Percentiles rank a stretch among this genome's conserved stretches.
These are phyloP conservation scores for Tyrannus savana DNA, from an alignment of 2,113 vertebrate species.

Conservation along the genomic window DNA sequence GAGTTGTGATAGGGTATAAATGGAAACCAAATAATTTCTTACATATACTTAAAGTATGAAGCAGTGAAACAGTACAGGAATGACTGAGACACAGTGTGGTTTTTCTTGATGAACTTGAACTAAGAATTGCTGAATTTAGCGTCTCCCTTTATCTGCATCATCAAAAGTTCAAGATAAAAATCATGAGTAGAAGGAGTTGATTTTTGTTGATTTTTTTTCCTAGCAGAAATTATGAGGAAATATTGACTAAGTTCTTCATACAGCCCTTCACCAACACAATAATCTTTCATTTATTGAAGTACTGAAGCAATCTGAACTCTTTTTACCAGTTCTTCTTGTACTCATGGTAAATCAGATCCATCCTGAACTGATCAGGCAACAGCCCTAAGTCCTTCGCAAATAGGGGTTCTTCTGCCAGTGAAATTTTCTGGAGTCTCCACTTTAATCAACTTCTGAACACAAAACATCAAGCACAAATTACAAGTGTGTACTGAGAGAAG, in stretches of 20 bases:
- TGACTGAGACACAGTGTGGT: neutral
- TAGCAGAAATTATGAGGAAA: neutral
- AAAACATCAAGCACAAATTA: neutral
- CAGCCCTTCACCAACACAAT: neutral
- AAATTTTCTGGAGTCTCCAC: neutral
- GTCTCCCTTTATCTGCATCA: neutral
- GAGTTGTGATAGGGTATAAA: neutral
- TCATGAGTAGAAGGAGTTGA: neutral
- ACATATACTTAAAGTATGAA: neutral
- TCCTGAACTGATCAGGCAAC: neutral
- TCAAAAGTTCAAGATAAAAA: neutral
- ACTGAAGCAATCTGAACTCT: neutral
- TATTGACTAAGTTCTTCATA: neutral
- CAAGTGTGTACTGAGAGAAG: neutral
- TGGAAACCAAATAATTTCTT: constrained; percentile 30
- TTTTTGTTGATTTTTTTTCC: neutral
- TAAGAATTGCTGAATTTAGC: neutral
- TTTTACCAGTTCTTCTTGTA: neutral
- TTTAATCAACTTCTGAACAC: neutral
- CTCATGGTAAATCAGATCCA: neutral
- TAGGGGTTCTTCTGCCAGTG: neutral
- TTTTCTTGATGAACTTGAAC: neutral
- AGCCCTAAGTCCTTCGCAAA: neutral
- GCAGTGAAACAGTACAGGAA: neutral
- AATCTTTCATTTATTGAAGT: neutral